Evolutionary conservation across 2,888 invertebrate genomes (phyloP).

Genomic region (Luperina nickerlii): DNA sequence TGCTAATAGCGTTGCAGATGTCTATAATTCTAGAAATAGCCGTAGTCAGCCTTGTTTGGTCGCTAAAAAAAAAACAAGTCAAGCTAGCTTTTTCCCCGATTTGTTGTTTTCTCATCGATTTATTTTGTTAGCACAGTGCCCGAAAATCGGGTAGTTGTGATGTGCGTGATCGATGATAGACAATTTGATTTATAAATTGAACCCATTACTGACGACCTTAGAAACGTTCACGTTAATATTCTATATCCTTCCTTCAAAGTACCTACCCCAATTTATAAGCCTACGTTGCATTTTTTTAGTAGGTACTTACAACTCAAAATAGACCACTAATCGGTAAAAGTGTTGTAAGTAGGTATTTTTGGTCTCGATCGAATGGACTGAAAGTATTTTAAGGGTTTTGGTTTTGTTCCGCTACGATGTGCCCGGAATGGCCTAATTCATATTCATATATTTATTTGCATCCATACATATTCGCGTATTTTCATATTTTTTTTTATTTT

Average conservation of each 20-base stretch:
- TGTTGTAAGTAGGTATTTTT: neutral
- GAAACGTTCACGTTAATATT: slow-evolving; percentile 31
- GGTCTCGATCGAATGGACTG: neutral
- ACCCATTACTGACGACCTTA: slow-evolving; percentile 34
- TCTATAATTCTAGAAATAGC: neutral
- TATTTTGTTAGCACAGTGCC: neutral
- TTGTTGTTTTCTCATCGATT: slow-evolving; percentile 20
- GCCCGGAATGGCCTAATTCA: slow-evolving; percentile 3
- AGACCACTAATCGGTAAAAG: slow-evolving; percentile 17
- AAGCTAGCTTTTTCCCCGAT: neutral
- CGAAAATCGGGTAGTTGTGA: slow-evolving; percentile 1
- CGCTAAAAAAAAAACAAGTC: neutral
- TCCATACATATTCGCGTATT: no score
- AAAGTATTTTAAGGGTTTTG: slow-evolving; percentile 17
- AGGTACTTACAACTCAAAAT: slow-evolving; percentile 16
- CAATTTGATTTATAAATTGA: slow-evolving; percentile 36
- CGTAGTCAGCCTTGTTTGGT: neutral
- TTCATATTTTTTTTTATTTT: no score
- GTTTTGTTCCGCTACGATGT: neutral
- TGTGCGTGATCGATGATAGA: slow-evolving; percentile 39
- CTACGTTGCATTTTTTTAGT: neutral
- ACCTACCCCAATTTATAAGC: slow-evolving; percentile 38
- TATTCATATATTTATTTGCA: no score
- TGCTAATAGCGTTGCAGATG: neutral
- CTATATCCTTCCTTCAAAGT: slow-evolving; percentile 24